phyloP scores from a whole-genome alignment of 2,888 invertebrate species.

The Drosophila acutilabella region DNA sequence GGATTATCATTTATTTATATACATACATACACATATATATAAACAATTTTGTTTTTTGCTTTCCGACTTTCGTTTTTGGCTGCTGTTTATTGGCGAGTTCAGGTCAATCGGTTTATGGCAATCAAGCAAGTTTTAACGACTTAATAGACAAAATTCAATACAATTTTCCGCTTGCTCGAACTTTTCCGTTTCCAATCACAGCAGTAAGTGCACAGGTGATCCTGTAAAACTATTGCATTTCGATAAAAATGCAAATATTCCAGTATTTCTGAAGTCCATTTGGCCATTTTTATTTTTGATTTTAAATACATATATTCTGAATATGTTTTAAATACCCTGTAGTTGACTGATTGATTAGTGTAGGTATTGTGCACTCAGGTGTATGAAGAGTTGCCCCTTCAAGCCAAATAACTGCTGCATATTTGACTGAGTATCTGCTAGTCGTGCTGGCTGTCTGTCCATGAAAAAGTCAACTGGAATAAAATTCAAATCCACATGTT shows the following conservation, averaged over 20 bases:
- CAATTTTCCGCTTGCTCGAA: conserved; percentile 72
- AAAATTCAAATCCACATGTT: conserved; percentile 63
- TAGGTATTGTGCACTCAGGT: background rate
- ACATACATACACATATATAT: background rate
- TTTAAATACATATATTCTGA: conserved; percentile 4
- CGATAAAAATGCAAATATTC: conserved; percentile 77
- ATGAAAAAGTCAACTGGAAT: conserved; percentile 72
- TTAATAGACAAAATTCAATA: conserved; percentile 79
- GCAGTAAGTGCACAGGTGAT: conserved; percentile 33
- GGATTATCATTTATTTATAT: conserved; percentile 53
- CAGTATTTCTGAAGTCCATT: conserved; percentile 54
- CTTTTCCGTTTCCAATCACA: conserved; percentile 14
- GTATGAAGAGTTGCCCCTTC: too few relatives aligned
- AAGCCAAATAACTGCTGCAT: too few relatives aligned
- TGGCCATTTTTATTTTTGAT: conserved; percentile 53
- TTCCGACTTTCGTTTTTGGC: conserved; percentile 23
- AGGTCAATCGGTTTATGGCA: conserved; percentile 58
- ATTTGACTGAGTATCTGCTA: conserved; percentile 35
- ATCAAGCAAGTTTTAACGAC: conserved; percentile 69
- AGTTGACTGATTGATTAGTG: background rate
- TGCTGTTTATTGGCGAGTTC: conserved; percentile 34
- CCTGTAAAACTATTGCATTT: conserved; percentile 74
- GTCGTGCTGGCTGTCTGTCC: conserved; percentile 8
- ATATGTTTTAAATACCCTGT: conserved; percentile 13
- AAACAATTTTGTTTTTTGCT: background rate